Base-by-base conservation (phyloP, 2,888 invertebrate genomes). In the Sphaerophoria taeniata region DNA sequence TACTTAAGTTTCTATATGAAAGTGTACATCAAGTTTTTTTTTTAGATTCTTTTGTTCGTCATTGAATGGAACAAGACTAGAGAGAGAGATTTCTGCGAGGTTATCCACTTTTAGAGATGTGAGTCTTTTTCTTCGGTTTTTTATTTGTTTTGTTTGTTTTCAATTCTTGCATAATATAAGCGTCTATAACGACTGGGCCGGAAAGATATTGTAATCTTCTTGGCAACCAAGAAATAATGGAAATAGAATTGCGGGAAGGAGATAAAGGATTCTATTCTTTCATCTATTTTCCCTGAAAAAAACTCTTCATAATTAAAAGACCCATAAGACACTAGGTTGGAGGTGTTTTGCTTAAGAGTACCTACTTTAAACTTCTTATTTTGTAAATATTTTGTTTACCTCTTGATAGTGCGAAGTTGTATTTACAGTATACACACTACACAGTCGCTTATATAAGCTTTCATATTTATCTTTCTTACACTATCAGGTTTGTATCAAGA, bases 131-230 rank as follows among this genome's bases (percentile, higher is more conserved):
- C 56, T 67, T 61, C 11, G 36, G 31, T 43, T n/a, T 70, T n/a
- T 24, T 6, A 3, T 6, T 51, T 75, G 36, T 9, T 58, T n/a
- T 55, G 63, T 70, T 73, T 73, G 60, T 47, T 69, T 63, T 49
- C 60, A 36, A 56, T 73, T 60, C 39, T 34, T 58, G 49, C 14
- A 71, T 24, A 75, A 65, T 6, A 61, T 51, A 81, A 7, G 51
- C n/a, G 4, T 9, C 31, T 16, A 14, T 5, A 31, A 63, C 24
- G 47, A 56, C 53, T 33, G 31, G 69, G 11, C 56, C 55, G 9
- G 12, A 51, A 58, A 14, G 16, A 47, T 63, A 69, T 16, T 70
- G 24, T 24, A 24, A 36, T 69, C 31, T 47, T 60, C 47, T 14
- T 12, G 39, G 47, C 45, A 33, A 33, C 9, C 14, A 60, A 43